Evolutionary conservation across 1,140 invertebrate genomes (phyloP).

Genomic region (Tetragnatha versicolor): DNA sequence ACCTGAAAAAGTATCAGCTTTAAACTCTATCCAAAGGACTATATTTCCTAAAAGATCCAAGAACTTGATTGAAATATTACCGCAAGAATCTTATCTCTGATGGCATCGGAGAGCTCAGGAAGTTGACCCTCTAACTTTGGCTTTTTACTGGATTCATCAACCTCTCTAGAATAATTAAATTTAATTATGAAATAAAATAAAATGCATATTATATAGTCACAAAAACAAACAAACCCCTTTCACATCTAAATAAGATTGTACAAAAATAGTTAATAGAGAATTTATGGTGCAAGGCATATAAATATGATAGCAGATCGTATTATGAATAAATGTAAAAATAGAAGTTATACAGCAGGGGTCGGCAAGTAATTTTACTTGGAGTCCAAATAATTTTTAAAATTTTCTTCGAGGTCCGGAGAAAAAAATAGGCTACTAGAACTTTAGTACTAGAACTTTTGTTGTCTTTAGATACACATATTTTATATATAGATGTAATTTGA

Average conservation of each 20-base stretch:
- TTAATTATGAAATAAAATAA: neutral
- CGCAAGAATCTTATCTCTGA: slow-evolving; percentile 20
- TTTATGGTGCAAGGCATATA: too few relatives aligned
- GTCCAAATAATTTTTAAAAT: too few relatives aligned
- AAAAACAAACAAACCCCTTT: slow-evolving; percentile 44
- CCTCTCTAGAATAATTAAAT: neutral
- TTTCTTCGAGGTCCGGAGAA: too few relatives aligned
- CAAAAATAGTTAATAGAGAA: too few relatives aligned
- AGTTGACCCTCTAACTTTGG: neutral
- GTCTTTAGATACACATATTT: too few relatives aligned
- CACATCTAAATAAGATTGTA: neutral
- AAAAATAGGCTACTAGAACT: too few relatives aligned
- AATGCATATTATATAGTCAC: slow-evolving; percentile 55
- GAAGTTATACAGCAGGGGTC: too few relatives aligned
- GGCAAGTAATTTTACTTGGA: too few relatives aligned
- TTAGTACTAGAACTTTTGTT: too few relatives aligned
- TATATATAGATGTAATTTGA: too few relatives aligned
- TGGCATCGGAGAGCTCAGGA: neutral
- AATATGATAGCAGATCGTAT: too few relatives aligned
- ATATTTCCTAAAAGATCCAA: neutral
- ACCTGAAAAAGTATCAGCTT: slow-evolving; percentile 58
- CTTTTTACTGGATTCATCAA: slow-evolving; percentile 4
- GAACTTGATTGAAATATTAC: neutral
- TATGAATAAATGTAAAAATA: too few relatives aligned
- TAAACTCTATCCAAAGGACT: neutral